A percentile compares a stretch with the other conserved stretches of the same genome.
Conservation (phyloP, 2,888 invertebrate genomes). For the Gandaritis pyraliata region DNA sequence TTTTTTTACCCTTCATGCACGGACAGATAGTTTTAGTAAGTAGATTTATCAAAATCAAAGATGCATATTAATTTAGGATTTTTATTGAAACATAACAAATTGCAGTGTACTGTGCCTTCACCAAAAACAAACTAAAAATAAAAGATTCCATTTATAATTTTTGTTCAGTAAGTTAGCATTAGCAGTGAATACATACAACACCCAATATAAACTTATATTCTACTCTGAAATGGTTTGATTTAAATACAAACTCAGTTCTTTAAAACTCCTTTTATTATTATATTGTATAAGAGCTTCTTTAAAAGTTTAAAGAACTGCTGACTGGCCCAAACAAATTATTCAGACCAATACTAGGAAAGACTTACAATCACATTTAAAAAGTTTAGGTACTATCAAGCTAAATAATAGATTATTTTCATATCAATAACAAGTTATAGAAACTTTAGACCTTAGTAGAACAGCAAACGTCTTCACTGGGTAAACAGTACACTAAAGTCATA, state of each 20-base stretch:
- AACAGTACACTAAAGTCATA: neutral
- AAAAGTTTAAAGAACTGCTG: neutral
- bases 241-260: neutral
- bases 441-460: neutral
- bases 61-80: constrained; percentile 22
- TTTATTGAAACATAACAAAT: constrained; percentile 46
- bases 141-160: constrained; percentile 43
- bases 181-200: constrained; percentile 48
- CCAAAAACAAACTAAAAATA: constrained; percentile 53
- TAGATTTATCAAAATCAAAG: constrained; percentile 11
- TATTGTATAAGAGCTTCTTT: neutral
- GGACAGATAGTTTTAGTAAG: too few relatives aligned
- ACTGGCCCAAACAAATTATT: neutral
- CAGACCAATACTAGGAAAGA: neutral
- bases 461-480: neutral
- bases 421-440: too few relatives aligned
- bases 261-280: neutral
- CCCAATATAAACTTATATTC: constrained; percentile 32
- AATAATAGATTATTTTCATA: too few relatives aligned
- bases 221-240: constrained; percentile 1
- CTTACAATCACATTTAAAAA: neutral
- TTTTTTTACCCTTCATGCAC: neutral
- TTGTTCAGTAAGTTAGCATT: constrained; percentile 48
- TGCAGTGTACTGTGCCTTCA: constrained; percentile 54
- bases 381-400: too few relatives aligned